A percentile compares a stretch with the other conserved stretches of the same genome.
phyloP scores from a whole-genome alignment of 2,113 vertebrate genomes.

The Tenrec ecaudatus region DNA sequence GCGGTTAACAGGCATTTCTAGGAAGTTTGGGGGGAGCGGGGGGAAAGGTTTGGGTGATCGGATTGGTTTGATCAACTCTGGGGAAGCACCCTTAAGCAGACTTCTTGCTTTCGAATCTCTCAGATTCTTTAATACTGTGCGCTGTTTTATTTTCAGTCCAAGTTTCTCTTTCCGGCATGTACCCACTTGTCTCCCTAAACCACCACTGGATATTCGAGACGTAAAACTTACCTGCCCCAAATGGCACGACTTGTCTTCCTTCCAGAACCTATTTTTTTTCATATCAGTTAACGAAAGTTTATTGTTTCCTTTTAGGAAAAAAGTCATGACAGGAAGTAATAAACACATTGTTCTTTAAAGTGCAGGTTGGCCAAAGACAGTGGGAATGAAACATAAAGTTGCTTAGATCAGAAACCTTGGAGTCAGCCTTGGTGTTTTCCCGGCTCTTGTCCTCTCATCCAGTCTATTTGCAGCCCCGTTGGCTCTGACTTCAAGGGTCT shows the following conservation, averaged over 20 bases:
- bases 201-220: neutral
- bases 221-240: slow-evolving; percentile 25
- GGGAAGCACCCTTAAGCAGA: neutral
- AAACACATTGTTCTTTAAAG: neutral
- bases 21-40: neutral
- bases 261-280: neutral
- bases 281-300: neutral
- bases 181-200: neutral
- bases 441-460: neutral
- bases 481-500: neutral
- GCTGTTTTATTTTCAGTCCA: neutral
- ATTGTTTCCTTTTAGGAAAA: neutral
- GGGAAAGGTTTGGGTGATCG: neutral
- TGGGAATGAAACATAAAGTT: slow-evolving; percentile 28
- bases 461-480: neutral
- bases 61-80: slow-evolving; percentile 15
- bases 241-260: slow-evolving; percentile 23
- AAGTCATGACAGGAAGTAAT: neutral
- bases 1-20: slow-evolving; percentile 4
- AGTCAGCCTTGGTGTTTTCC: neutral
- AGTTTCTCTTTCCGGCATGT: neutral
- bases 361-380: neutral
- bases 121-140: neutral
- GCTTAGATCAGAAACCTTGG: neutral
- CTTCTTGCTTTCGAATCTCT: neutral